Evolutionary conservation across 2,113 vertebrate species (phyloP).

Genomic region (Hemibagrus wyckioides): DNA sequence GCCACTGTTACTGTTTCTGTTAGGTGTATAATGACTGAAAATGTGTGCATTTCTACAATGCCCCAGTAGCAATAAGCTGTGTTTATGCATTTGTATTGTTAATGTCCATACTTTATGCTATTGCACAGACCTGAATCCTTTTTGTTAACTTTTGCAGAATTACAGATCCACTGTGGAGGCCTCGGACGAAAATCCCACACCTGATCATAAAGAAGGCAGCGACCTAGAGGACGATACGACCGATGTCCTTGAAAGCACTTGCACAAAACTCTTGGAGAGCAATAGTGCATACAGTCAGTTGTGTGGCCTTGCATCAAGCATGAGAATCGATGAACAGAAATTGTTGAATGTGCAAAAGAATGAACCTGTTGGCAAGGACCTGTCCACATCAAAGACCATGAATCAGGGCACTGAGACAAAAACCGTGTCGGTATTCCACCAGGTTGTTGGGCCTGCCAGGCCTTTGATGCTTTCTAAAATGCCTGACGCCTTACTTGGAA

Average conservation of each 20-base stretch:
- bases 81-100: not conserved
- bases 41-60: not conserved
- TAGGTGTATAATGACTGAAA: not conserved
- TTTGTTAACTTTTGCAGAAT: constrained; percentile 53
- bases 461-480: constrained; percentile 26
- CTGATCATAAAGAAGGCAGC: constrained; percentile 40
- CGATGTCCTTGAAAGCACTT: not conserved
- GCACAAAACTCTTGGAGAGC: constrained; percentile 38
- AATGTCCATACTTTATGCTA: not conserved
- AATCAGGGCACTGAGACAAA: not conserved
- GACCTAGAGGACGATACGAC: constrained; percentile 27
- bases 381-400: not conserved
- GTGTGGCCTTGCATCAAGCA: constrained; percentile 43
- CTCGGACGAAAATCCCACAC: constrained; percentile 10
- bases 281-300: constrained; percentile 38
- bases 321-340: constrained; percentile 34
- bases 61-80: too few relatives aligned
- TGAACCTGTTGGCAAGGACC: not conserved
- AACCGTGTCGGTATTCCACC: constrained; percentile 35
- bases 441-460: constrained; percentile 9
- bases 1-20: not conserved
- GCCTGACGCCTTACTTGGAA: not conserved
- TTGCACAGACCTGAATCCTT: not conserved
- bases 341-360: not conserved
- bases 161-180: constrained; percentile 33